Evolutionary conservation across 2,888 invertebrate genomes (phyloP).

Genomic region (Lordiphosa andalusiaca): DNA sequence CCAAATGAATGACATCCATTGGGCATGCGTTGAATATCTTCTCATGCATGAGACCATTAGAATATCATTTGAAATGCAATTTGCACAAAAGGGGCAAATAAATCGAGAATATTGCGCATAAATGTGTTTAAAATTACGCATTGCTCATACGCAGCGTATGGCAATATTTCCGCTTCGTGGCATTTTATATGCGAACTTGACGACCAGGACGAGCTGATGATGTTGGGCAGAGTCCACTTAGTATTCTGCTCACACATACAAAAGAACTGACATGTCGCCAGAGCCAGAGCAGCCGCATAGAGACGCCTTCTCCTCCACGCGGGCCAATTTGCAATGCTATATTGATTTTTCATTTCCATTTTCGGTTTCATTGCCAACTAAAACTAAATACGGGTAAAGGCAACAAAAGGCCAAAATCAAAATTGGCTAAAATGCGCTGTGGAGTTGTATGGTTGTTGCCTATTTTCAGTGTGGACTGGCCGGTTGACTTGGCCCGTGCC

Average conservation of each 20-base stretch:
- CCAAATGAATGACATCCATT: too few species aligned
- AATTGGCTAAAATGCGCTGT: conserved; percentile 64
- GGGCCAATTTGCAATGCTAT: conserved; percentile 64
- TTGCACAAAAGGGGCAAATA: conserved; percentile 38
- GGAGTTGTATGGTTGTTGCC: conserved; percentile 34
- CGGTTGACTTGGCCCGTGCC: conserved; percentile 19
- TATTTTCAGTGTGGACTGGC: conserved; percentile 44
- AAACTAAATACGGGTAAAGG: conserved; percentile 35
- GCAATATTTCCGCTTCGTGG: conserved; percentile 67
- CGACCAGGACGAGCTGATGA: conserved; percentile 23
- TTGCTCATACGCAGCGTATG: conserved; percentile 73
- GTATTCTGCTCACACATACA: conserved; percentile 56
- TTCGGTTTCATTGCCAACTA: conserved; percentile 55
- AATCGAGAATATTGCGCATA: conserved; percentile 66
- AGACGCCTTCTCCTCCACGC: conserved; percentile 28
- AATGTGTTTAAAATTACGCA: conserved; percentile 74
- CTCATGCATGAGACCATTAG: conserved; percentile 1
- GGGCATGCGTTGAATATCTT: not conserved
- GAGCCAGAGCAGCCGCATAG: conserved; percentile 8
- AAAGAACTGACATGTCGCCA: conserved; percentile 29
- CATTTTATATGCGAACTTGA: conserved; percentile 36
- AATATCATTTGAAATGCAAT: conserved; percentile 36
- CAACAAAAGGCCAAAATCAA: conserved; percentile 48
- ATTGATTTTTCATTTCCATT: conserved; percentile 66
- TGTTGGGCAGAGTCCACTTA: conserved; percentile 46